Evolutionary conservation across 2,113 vertebrate species (phyloP), one percentile per base, ranked within the genome.

Genomic region (Psilopogon haemacephalus): DNA sequence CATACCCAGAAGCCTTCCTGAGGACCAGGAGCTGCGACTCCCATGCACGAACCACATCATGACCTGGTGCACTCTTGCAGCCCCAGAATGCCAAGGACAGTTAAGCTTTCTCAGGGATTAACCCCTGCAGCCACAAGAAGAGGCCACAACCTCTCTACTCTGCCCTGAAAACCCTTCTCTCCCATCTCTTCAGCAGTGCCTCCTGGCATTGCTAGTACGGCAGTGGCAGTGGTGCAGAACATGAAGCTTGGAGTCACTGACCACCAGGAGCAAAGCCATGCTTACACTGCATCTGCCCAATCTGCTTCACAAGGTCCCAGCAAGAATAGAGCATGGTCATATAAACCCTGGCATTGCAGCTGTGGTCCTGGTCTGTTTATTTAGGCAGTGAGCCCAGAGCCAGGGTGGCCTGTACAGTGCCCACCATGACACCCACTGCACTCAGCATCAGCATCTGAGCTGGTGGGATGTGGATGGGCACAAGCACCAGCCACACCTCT

Each of bases 21-120:
- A 56, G 26, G 50, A 46, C 38, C 24, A 48, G 62, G 32, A 81
- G 30, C 42, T 78, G n/a, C 1, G 1, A 17, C 33, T 82, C 30
- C 38, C 27, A 18, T 3, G 5, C 2, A 3, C 0, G 0, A 86
- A 13, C 44, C 33, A 84, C 21, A 26, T 10, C 21, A 7, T 28
- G 32, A 75, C 7, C 38, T 46, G 40, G 37, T 44, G 27, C 2
- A 15, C 9, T 56, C 52, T 33, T 38, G 30, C 30, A 73, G 59
- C n/a, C 35, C 37, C 9, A 15, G 67, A 67, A 58, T 7, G 6
- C 35, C 35, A 54, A 7, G 4, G 32, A 60, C 9, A 73, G 17
- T 38, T 60, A 33, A 60, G 16, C 8, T 67, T 15, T 48, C 30
- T 52, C 44, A 42, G 44, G 44, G 32, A 73, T 23, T 38, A 52